Conservation (phyloP, 2,113 vertebrate species). For the Oophaga pumilio region DNA sequence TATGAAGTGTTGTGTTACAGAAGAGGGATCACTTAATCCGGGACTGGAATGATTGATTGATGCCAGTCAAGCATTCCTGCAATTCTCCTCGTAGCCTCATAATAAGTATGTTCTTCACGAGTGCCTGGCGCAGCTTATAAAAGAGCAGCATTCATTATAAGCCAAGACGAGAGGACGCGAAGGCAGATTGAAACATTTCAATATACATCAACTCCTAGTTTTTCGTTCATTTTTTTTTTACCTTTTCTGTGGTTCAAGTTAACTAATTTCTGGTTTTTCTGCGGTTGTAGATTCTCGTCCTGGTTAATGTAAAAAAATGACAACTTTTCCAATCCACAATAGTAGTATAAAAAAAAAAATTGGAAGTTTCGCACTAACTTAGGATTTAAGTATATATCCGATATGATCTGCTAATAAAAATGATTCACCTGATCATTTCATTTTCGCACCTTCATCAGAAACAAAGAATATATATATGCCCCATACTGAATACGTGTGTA, state of each 20-base stretch:
- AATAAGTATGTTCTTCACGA: conserved; percentile 36
- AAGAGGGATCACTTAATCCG: conserved; percentile 41
- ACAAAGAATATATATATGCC: no score
- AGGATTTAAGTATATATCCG: no score
- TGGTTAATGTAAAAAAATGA: background rate
- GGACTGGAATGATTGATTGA: conserved; percentile 43
- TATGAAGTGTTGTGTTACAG: conserved; percentile 54
- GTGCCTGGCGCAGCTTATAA: conserved; percentile 41
- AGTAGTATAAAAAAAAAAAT: no score
- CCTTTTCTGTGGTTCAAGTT: background rate
- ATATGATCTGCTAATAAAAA: no score
- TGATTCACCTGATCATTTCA: no score
- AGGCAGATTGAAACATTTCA: conserved; percentile 48
- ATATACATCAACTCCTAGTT: conserved; percentile 6
- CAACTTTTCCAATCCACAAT: no score
- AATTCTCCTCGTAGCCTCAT: conserved; percentile 14
- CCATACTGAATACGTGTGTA: no score
- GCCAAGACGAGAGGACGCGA: conserved; percentile 37
- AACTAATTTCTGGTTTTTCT: conserved; percentile 2
- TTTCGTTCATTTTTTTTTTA: background rate
- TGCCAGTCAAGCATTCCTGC: conserved; percentile 47
- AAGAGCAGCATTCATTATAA: conserved; percentile 51
- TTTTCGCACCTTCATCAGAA: no score
- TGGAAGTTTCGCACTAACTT: no score
- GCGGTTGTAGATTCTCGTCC: background rate